Evolutionary conservation across 2,113 vertebrate species (phyloP).

Genomic region (Ifrita kowaldi): DNA sequence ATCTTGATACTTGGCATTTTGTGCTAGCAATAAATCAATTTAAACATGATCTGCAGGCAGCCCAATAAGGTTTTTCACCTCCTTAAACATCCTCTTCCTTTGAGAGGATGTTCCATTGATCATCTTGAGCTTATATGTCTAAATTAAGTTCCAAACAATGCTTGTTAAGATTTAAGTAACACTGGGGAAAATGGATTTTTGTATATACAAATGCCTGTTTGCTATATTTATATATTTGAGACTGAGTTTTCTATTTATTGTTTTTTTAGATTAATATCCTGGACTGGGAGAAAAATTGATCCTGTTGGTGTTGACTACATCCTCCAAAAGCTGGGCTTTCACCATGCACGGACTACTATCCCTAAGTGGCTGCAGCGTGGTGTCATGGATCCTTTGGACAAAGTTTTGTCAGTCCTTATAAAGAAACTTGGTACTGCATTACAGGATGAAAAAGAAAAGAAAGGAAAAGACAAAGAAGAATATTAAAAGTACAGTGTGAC

Average conservation of each 20-base stretch:
- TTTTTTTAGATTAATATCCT: constrained; percentile 89
- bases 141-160: neutral
- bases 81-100: neutral
- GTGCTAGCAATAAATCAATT: neutral
- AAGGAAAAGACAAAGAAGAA: constrained; percentile 91
- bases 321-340: constrained; percentile 95
- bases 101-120: neutral
- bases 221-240: neutral
- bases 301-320: constrained; percentile 98
- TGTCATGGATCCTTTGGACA: constrained; percentile 98
- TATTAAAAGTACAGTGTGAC: constrained; percentile 73
- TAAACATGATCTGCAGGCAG: neutral
- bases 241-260: neutral
- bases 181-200: neutral
- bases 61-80: neutral
- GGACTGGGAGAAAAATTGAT: constrained; percentile 98
- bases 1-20: neutral
- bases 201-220: neutral
- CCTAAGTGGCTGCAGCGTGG: constrained; percentile 99
- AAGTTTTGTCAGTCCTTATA: constrained; percentile 94
- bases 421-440: constrained; percentile 94
- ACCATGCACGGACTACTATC: constrained; percentile 98
- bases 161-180: neutral
- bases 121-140: neutral
- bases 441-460: constrained; percentile 95